A percentile compares a stretch with the other conserved stretches of the same genome.
Evolutionary conservation across 1,140 invertebrate genomes (phyloP).

Genomic region (Bathynomus jamesi): DNA sequence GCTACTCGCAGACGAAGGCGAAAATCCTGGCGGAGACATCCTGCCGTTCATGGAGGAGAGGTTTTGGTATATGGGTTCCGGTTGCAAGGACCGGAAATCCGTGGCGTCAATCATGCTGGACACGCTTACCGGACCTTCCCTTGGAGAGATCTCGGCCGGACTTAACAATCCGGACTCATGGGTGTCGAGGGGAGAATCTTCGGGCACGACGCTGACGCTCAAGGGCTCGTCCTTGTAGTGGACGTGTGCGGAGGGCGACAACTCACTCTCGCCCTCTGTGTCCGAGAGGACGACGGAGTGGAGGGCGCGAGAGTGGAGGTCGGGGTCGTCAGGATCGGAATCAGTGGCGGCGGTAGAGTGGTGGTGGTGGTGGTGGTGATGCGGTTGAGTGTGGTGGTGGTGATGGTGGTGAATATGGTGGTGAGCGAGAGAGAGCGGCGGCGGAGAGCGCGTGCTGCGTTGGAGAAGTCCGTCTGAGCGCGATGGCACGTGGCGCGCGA

Average conservation of each 20-base stretch:
- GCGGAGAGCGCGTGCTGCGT: slow-evolving; percentile 24
- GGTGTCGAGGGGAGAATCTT: slow-evolving; percentile 37
- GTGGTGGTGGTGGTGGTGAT: not conserved
- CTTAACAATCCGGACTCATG: slow-evolving; percentile 37
- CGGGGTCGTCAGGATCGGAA: slow-evolving; percentile 16
- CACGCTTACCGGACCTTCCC: slow-evolving; percentile 36
- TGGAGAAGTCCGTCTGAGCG: slow-evolving; percentile 28
- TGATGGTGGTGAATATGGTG: slow-evolving; percentile 24
- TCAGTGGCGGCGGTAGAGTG: not conserved
- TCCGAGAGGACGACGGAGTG: slow-evolving; percentile 25
- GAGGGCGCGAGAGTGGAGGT: slow-evolving; percentile 16
- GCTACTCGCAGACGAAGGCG: slow-evolving; percentile 41
- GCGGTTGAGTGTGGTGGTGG: slow-evolving; percentile 28
- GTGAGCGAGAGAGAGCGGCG: slow-evolving; percentile 22
- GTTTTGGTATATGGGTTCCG: slow-evolving; percentile 81
- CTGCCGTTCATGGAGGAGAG: slow-evolving; percentile 67
- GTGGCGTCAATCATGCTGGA: slow-evolving; percentile 68
- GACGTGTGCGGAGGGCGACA: slow-evolving; percentile 36
- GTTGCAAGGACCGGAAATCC: slow-evolving; percentile 67
- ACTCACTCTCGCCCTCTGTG: slow-evolving; percentile 33
- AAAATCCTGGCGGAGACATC: slow-evolving; percentile 52
- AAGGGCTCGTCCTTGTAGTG: slow-evolving; percentile 37
- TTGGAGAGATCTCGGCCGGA: slow-evolving; percentile 36
- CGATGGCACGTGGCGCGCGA: slow-evolving; percentile 35
- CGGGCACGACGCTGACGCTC: slow-evolving; percentile 37